Percentiles rank a stretch among this genome's conserved stretches.
Conservation (phyloP, 2,888 invertebrate species). For the Beris chalybata region DNA sequence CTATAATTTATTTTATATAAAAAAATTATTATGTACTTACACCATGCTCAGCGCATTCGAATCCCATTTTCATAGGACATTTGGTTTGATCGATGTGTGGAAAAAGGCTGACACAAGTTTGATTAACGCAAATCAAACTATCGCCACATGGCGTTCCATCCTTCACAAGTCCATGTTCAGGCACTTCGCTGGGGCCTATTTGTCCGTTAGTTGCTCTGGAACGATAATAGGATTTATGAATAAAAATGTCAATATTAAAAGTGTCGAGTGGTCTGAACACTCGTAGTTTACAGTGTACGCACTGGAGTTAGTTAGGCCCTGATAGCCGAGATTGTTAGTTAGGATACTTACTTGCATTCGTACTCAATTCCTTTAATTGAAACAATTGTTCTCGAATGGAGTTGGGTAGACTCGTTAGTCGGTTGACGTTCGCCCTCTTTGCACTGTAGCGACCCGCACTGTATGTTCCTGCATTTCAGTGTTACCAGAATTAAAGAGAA, state of each 20-base stretch:
- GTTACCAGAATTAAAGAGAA: background rate
- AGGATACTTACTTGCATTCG: constrained; percentile 89
- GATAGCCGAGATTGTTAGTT: no score
- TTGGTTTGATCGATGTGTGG: constrained; percentile 82
- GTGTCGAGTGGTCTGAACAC: background rate
- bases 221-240: constrained; percentile 26
- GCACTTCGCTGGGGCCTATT: constrained; percentile 65
- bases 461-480: constrained; percentile 70
- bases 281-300: background rate
- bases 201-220: constrained; percentile 74
- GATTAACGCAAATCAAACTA: constrained; percentile 91
- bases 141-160: constrained; percentile 95
- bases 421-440: constrained; percentile 84
- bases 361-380: constrained; percentile 86
- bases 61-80: constrained; percentile 87
- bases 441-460: constrained; percentile 94
- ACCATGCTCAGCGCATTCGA: constrained; percentile 94
- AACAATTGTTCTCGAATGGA: constrained; percentile 85
- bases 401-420: constrained; percentile 76
- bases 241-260: constrained; percentile 7
- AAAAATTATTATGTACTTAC: constrained; percentile 64
- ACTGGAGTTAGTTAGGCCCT: background rate
- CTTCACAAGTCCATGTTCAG: constrained; percentile 83
- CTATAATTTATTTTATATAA: no score
- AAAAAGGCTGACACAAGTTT: constrained; percentile 85